phyloP scores from a whole-genome alignment of 1,140 invertebrate species.

The Trachelipus rathkii region DNA sequence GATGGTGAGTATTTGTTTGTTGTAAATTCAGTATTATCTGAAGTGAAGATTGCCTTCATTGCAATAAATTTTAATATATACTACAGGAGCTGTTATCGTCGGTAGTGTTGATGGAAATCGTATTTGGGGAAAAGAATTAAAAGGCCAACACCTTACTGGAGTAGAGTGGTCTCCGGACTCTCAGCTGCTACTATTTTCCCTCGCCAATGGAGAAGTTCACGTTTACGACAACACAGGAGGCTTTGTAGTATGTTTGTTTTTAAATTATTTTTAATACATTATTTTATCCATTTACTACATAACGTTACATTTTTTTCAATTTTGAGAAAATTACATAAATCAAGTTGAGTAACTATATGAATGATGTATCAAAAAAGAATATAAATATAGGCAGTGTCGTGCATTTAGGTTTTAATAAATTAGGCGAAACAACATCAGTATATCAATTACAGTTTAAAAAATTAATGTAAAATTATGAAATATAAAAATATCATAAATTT shows the following conservation, averaged over 20 bases:
- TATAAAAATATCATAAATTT: too few relatives aligned
- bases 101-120: conserved; percentile 95
- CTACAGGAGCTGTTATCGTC: conserved; percentile 73
- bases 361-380: too few relatives aligned
- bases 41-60: background rate
- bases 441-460: too few relatives aligned
- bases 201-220: conserved; percentile 85
- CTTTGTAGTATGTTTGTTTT: conserved; percentile 55
- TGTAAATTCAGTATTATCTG: background rate
- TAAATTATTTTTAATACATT: background rate
- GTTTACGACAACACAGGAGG: conserved; percentile 88
- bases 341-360: too few relatives aligned
- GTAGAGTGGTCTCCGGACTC: conserved; percentile 96
- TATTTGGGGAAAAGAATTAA: conserved; percentile 96
- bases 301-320: too few relatives aligned
- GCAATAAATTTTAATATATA: background rate
- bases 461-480: too few relatives aligned
- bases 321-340: too few relatives aligned
- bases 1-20: conserved; percentile 62
- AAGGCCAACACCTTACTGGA: conserved; percentile 66
- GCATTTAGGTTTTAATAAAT: too few relatives aligned
- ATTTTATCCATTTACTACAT: too few relatives aligned
- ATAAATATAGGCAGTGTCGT: too few relatives aligned
- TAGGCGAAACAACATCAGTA: too few relatives aligned
- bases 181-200: conserved; percentile 81